These are phyloP conservation scores for Antigone vipio DNA, from an alignment of 2,113 vertebrate genomes.

Conservation along the genomic window DNA sequence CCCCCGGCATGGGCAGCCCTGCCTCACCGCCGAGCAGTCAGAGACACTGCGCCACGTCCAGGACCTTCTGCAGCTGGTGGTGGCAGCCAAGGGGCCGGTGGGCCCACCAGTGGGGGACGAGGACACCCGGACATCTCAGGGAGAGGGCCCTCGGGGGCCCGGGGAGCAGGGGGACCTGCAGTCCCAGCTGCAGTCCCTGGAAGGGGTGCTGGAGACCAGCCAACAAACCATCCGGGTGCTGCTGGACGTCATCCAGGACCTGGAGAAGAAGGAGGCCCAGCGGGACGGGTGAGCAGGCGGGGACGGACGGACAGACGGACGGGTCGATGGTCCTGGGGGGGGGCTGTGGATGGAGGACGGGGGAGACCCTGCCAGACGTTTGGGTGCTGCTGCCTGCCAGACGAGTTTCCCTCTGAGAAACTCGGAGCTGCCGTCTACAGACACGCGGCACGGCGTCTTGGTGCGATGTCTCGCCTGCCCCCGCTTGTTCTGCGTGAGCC, in stretches of 20 bases:
- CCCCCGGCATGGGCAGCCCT: neutral
- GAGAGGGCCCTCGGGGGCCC: neutral
- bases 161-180: slow-evolving; percentile 75
- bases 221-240: slow-evolving; percentile 88
- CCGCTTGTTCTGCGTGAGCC: fast-evolving
- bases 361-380: neutral
- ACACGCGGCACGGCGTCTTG: fast-evolving
- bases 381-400: neutral
- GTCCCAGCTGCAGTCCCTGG: slow-evolving; percentile 84
- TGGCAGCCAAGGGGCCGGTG: slow-evolving; percentile 74
- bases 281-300: slow-evolving; percentile 79
- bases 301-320: too few species aligned
- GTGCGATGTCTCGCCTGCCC: fast-evolving
- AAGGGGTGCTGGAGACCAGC: slow-evolving; percentile 88
- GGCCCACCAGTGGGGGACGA: slow-evolving; percentile 68
- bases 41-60: slow-evolving; percentile 77
- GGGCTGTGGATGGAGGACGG: neutral
- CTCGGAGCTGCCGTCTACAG: fast-evolving
- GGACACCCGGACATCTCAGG: slow-evolving; percentile 63
- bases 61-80: slow-evolving; percentile 81
- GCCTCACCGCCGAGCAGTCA: slow-evolving; percentile 62
- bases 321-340: fast-evolving
- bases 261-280: slow-evolving; percentile 88
- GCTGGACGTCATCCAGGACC: slow-evolving; percentile 89
- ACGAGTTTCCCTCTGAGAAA: neutral